Base-by-base conservation (phyloP, 2,113 vertebrate species). In the Hiodon tergisus region DNA sequence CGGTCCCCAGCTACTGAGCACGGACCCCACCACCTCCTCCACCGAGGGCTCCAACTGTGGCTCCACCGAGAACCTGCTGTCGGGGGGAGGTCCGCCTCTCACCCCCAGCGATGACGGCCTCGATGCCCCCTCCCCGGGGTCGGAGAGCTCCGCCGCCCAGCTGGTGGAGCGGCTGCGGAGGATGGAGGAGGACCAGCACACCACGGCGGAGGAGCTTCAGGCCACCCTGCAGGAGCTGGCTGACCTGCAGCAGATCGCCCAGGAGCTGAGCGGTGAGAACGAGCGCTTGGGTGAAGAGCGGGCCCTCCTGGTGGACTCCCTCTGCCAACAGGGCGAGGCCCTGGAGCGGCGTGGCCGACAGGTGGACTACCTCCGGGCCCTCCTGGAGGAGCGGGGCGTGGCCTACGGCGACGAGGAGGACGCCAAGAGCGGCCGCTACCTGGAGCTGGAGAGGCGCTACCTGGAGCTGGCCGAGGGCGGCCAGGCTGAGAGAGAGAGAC, bases 401-500 rank as follows among this genome's bases (percentile, higher is more conserved):
- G 86, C 94, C 0, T 97, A 95, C 0, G 90, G 86, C 0, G 84
- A 95, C 0, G 95, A 97, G 66, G 95, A 97, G 7, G 96, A 97
- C 78, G 91, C 96, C 71, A 96, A 96, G 76, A 98, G 95, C 0
- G 94, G 94, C 0, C 94, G 95, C 81, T 96, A 96, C 77, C 84
- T 98, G 93, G 96, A 98, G 72, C 81, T 98, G n/a, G 96, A 98
- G 79, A 95, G 96, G 17, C 93, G 96, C 0, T 98, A 95, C 2
- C 86, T 90, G 83, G 95, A 98, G 69, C 89, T 97, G 55, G 94
- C 92, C 0, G 96, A 98, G 79, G 98, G 94, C 0, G 92, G 92
- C 6, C 94, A 94, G 54, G 97, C 97, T 8, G 96, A 98, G 68
- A 87, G 95, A 3, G 96, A 98, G 81, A 96, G 98, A 84, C 93